Conservation (phyloP, 2,113 vertebrate species). For the Nycticebus coucang region DNA sequence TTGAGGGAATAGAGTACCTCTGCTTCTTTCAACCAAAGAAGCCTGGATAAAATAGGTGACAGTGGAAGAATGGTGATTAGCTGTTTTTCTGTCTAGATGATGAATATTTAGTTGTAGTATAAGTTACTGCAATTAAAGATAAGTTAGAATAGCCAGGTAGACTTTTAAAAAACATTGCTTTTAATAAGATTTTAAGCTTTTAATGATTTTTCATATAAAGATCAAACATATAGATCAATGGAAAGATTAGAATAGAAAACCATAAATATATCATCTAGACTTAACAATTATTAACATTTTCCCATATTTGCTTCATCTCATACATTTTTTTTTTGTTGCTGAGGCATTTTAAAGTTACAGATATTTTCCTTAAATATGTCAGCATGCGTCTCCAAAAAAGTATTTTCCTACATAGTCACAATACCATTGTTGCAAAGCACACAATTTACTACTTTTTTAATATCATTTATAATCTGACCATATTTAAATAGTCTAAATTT, state of each 20-base stretch:
- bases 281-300: not conserved
- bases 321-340: not conserved
- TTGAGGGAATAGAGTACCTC: not conserved
- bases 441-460: not conserved
- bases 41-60: not conserved
- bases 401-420: not conserved
- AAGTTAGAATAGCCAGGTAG: constrained; percentile 25
- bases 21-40: constrained; percentile 26
- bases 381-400: not conserved
- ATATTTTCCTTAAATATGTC: not conserved
- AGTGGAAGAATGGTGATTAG: not conserved
- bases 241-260: not conserved
- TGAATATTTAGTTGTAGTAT: not conserved
- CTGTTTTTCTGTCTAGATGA: not conserved
- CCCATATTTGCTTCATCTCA: not conserved
- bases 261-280: not conserved
- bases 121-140: not conserved
- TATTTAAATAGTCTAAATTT: not conserved
- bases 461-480: not conserved
- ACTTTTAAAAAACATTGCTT: not conserved
- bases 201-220: not conserved
- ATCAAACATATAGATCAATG: not conserved
- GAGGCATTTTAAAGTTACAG: not conserved
- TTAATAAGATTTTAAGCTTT: not conserved
- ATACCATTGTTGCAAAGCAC: not conserved